Conservation (phyloP, 2,888 invertebrate species). For the Pristionchus exspectatus region DNA sequence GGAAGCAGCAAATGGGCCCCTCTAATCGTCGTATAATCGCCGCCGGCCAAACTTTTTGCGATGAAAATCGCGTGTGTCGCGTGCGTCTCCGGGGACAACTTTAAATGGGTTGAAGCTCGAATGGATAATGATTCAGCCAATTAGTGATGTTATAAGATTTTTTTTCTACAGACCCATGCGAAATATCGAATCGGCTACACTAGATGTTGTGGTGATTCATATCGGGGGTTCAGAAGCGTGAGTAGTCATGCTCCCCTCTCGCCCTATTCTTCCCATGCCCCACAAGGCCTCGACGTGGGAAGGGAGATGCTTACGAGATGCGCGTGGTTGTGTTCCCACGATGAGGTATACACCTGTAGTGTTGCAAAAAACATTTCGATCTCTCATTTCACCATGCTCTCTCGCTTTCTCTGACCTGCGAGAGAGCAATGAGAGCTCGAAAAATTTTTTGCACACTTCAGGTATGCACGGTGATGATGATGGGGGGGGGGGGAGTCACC, state of each 20-base stretch:
- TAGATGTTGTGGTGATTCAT: not conserved
- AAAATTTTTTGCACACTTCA: not conserved
- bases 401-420: too few relatives aligned
- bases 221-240: not conserved
- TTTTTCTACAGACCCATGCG: too few relatives aligned
- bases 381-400: not conserved
- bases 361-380: not conserved
- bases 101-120: not conserved
- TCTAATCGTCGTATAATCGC: not conserved
- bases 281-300: not conserved
- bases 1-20: not conserved
- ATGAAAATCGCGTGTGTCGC: too few relatives aligned
- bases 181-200: not conserved
- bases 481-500: not conserved
- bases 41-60: not conserved
- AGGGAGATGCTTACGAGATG: not conserved
- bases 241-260: not conserved
- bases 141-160: too few relatives aligned
- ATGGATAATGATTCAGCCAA: too few relatives aligned
- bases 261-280: not conserved
- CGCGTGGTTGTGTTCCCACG: not conserved
- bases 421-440: not conserved
- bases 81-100: not conserved
- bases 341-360: not conserved
- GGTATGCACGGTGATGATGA: not conserved